Evolutionary conservation across 2,888 invertebrate genomes (phyloP).

Genomic region (Erebia epiphron): DNA sequence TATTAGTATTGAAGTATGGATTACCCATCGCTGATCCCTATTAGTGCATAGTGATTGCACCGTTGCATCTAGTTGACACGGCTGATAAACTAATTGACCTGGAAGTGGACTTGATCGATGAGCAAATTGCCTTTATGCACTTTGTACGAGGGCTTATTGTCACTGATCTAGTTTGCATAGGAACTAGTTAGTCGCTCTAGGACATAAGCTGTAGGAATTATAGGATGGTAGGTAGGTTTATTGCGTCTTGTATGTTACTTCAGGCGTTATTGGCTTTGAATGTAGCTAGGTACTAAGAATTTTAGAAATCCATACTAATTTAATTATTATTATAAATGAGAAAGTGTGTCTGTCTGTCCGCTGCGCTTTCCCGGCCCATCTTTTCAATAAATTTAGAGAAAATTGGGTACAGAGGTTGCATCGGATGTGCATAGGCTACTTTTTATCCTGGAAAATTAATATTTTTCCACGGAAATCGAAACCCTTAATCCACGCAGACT

Average conservation of each 20-base stretch:
- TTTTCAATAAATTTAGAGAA: no score
- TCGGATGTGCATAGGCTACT: no score
- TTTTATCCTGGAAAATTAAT: no score
- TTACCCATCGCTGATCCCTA: not conserved
- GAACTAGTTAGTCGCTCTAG: conserved; percentile 7
- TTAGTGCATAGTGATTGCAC: not conserved
- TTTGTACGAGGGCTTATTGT: conserved; percentile 22
- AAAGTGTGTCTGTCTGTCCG: no score
- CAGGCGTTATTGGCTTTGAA: not conserved
- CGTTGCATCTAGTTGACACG: conserved; percentile 16
- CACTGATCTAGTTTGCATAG: conserved; percentile 18
- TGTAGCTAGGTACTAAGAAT: not conserved
- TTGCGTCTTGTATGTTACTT: not conserved
- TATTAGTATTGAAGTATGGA: not conserved
- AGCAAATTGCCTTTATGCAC: conserved; percentile 21
- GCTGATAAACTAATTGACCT: conserved; percentile 23
- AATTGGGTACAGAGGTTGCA: no score
- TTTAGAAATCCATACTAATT: no score
- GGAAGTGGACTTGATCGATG: conserved; percentile 24
- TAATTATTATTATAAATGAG: no score
- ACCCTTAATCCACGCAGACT: no score
- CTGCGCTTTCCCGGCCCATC: no score
- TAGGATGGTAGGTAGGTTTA: not conserved
- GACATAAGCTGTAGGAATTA: not conserved
- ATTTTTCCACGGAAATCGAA: no score